phyloP scores from a whole-genome alignment of 2,113 vertebrate genomes.

The Psittacus erithacus region DNA sequence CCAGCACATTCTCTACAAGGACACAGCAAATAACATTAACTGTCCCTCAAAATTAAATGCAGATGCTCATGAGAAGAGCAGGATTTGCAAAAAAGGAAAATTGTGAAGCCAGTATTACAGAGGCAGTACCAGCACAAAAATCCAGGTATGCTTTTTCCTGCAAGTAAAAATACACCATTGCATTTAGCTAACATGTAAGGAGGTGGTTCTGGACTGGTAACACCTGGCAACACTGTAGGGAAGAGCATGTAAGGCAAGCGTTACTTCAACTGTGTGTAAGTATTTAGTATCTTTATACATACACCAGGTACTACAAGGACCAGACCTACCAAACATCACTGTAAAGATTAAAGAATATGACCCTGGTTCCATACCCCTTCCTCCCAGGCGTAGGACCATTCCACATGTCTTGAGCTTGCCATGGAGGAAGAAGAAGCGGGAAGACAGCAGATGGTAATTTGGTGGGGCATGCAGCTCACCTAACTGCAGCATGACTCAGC shows the following conservation, averaged over 20 bases:
- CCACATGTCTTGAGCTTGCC: not conserved
- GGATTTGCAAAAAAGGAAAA: not conserved
- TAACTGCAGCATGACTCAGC: not conserved
- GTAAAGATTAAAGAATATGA: accelerated
- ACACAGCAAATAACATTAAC: not conserved
- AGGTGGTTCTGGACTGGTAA: not conserved
- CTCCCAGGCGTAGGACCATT: not conserved
- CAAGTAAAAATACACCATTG: not conserved
- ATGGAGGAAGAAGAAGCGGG: not conserved
- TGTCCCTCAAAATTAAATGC: not conserved
- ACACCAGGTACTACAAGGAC: not conserved
- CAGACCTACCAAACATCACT: not conserved
- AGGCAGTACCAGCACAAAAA: not conserved
- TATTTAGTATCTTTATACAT: not conserved
- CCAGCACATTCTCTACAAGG: not conserved
- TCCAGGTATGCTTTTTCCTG: not conserved
- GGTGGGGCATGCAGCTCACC: not conserved
- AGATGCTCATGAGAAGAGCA: not conserved
- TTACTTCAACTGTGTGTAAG: not conserved
- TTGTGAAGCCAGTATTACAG: not conserved
- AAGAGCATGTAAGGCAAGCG: not conserved
- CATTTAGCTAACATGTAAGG: not conserved
- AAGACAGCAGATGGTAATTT: accelerated
- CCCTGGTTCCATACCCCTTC: not conserved
- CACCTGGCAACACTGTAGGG: not conserved